Percentiles rank a stretch among this genome's conserved stretches.
These are phyloP conservation scores for Ligdia adustata DNA, from an alignment of 2,888 invertebrate species.

Conservation along the genomic window DNA sequence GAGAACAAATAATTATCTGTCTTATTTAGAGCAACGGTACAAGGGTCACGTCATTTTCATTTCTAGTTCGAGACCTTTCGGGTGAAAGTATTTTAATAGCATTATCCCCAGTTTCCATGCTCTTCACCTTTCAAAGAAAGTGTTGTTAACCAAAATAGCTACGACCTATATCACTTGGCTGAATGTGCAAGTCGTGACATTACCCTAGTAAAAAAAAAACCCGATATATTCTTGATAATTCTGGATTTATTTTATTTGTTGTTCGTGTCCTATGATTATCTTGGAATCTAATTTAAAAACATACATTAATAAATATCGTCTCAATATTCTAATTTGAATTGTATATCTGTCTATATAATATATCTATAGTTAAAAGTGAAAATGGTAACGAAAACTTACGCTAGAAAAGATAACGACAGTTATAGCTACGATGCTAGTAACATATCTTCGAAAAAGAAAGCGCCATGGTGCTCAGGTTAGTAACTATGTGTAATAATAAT, in stretches of 20 bases:
- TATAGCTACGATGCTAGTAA: slow-evolving; percentile 47
- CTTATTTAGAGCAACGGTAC: slow-evolving; percentile 60
- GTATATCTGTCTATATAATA: too few relatives aligned
- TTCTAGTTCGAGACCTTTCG: slow-evolving; percentile 46
- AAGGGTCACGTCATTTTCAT: slow-evolving; percentile 54
- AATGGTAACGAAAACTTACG: slow-evolving; percentile 52
- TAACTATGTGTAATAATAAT: slow-evolving; percentile 7
- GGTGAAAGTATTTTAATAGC: slow-evolving; percentile 45
- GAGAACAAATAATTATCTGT: slow-evolving; percentile 62
- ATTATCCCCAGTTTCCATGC: slow-evolving; percentile 26
- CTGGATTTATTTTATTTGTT: too few relatives aligned
- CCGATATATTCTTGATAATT: too few relatives aligned
- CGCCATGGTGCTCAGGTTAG: slow-evolving; percentile 70
- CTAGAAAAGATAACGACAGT: slow-evolving; percentile 50
- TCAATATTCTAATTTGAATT: too few relatives aligned
- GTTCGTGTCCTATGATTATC: too few relatives aligned
- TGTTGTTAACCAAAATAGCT: slow-evolving; percentile 4
- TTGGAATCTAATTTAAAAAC: too few relatives aligned
- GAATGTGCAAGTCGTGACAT: too few relatives aligned
- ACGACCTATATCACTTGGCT: too few relatives aligned
- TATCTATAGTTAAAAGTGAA: slow-evolving; percentile 44
- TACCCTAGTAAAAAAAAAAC: too few relatives aligned
- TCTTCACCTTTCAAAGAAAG: slow-evolving; percentile 30
- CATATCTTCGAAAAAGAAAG: slow-evolving; percentile 53
- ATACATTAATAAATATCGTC: too few relatives aligned